Conservation (phyloP, 2,888 invertebrate species). For the Dyspetes luteomarginatus region DNA sequence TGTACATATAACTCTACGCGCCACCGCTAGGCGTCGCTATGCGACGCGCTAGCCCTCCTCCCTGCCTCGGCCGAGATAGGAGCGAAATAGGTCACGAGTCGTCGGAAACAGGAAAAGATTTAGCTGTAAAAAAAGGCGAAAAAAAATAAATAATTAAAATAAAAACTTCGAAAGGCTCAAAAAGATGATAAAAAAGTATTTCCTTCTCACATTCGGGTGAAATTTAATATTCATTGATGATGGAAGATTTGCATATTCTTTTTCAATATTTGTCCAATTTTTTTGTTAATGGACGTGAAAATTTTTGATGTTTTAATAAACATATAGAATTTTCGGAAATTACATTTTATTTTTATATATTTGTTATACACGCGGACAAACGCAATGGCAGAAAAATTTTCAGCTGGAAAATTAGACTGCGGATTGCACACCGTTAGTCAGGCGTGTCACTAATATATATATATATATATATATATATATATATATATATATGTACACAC, state of each 20-base stretch:
- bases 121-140: neutral
- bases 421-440: conserved; percentile 66
- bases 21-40: neutral
- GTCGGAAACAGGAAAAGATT: neutral
- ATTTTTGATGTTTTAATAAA: neutral
- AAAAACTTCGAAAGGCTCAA: no score
- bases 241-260: no score
- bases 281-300: no score
- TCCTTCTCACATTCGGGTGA: no score
- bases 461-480: neutral
- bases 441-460: conserved; percentile 66
- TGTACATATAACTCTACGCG: neutral
- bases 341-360: neutral
- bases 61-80: neutral
- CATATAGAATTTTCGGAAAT: neutral
- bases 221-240: no score
- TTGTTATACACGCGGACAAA: neutral
- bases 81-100: neutral
- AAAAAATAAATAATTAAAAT: no score
- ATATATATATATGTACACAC: conserved; percentile 46
- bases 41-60: neutral
- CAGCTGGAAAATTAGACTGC: neutral
- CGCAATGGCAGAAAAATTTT: neutral
- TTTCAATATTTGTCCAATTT: no score
- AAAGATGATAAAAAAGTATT: no score